Evolutionary conservation across 2,797 vertebrate species (phyloP), one percentile per base, ranked within the genome.

Genomic region (Aplochiton taeniatus): DNA sequence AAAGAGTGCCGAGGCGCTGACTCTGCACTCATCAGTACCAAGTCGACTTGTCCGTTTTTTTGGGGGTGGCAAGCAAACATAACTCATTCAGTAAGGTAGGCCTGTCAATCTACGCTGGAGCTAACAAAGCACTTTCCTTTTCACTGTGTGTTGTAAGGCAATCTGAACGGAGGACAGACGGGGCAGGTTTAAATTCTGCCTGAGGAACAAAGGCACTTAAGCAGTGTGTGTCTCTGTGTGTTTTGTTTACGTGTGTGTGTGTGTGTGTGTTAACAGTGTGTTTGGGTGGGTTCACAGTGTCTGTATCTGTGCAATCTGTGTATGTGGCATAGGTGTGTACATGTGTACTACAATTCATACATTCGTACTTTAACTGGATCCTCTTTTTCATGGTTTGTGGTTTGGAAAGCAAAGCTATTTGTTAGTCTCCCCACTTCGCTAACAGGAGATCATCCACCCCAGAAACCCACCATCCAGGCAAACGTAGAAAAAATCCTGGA

Each of bases 11-110:
- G 79, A 85, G 76, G 68, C 19, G 90, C 90, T 88, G 91, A 91
- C 79, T 82, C 58, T 4, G 84, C 85, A 63, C 80, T 86, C 55
- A 68, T 78, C 69, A 51, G 68, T 76, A 87, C 88, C 85, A 89
- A 88, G 87, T 71, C 69, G 51, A 58, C 80, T 83, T 86, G 83
- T 88, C 83, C 79, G 83, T 78, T 85, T 55, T n/a, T 47, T 53
- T 2, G 31, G 31, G 31, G 31, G 31, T 2, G 49, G 19, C 72
- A 63, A 66, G 64, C 79, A 86, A 92, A 88, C 86, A 85, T 87
- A 90, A 91, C 81, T 89, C 74, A 82, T 83, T 90, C 88, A 88
- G 83, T 88, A 89, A 91, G 89, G 88, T 88, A 86, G 77, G 61
- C 75, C 82, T 88, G 89, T 87, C 92, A 91, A 78, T 89, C 85